Evolutionary conservation across 2,797 vertebrate genomes (phyloP).

Genomic region (Luscinia megarhynchos): DNA sequence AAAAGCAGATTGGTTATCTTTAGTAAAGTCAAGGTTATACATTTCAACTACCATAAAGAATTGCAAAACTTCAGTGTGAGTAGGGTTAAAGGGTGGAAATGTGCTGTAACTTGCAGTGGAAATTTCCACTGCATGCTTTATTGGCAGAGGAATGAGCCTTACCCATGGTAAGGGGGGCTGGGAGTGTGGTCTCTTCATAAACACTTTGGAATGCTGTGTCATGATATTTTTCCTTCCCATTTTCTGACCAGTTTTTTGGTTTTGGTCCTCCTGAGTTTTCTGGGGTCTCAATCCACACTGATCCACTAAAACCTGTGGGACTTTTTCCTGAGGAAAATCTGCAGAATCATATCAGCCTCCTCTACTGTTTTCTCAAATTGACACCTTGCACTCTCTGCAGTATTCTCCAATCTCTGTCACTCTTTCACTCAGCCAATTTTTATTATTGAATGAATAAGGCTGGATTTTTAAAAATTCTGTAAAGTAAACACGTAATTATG

Average conservation of each 20-base stretch:
- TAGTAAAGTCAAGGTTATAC: constrained; percentile 47
- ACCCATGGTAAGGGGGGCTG: not conserved
- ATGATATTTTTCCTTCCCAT: constrained; percentile 26
- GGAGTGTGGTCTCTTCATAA: constrained; percentile 44
- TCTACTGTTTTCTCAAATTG: not conserved
- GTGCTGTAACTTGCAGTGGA: constrained; percentile 66
- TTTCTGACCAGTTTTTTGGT: not conserved
- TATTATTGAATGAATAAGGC: not conserved
- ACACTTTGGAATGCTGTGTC: constrained; percentile 54
- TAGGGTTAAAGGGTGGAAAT: constrained; percentile 67
- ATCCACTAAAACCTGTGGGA: not conserved
- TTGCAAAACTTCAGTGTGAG: constrained; percentile 50
- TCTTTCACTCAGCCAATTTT: not conserved
- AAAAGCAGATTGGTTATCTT: constrained; percentile 42
- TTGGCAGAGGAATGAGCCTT: constrained; percentile 53
- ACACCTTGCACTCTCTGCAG: not conserved
- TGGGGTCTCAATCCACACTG: not conserved
- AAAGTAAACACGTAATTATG: not conserved
- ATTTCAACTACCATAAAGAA: constrained; percentile 48
- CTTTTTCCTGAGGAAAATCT: not conserved
- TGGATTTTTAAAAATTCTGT: not conserved
- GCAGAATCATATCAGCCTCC: not conserved
- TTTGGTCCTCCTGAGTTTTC: constrained; percentile 26
- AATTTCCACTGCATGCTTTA: constrained; percentile 74
- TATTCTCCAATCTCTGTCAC: not conserved